Evolutionary conservation across 2,888 invertebrate species (phyloP).

Genomic region (Cephalotes varians): DNA sequence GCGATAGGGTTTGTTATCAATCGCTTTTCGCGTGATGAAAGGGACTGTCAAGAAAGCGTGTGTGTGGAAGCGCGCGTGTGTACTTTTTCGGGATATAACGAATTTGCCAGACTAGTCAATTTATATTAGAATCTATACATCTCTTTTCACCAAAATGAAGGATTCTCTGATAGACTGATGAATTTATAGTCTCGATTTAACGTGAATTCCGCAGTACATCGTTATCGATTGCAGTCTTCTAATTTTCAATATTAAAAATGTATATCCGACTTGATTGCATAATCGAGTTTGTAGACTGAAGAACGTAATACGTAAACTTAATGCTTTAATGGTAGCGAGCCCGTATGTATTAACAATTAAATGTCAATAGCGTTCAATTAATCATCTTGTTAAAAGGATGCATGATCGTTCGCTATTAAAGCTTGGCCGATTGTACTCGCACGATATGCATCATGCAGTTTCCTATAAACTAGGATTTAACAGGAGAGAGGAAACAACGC

Average conservation of each 20-base stretch:
- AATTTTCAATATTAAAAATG: neutral
- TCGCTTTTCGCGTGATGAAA: slow-evolving; percentile 49
- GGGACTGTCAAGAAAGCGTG: slow-evolving; percentile 28
- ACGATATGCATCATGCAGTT: slow-evolving; percentile 30
- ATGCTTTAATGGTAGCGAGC: neutral
- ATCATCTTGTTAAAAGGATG: slow-evolving; percentile 10
- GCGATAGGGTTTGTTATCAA: slow-evolving; percentile 52
- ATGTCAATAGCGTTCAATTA: slow-evolving; percentile 18
- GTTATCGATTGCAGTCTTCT: neutral
- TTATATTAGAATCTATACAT: slow-evolving; percentile 24
- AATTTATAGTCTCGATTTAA: slow-evolving; percentile 14
- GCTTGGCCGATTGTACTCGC: slow-evolving; percentile 16
- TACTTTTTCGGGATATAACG: slow-evolving; percentile 27
- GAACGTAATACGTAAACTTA: slow-evolving; percentile 24
- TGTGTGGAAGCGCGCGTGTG: neutral
- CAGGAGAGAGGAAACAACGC: slow-evolving; percentile 15
- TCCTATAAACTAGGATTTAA: slow-evolving; percentile 41
- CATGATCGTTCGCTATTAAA: slow-evolving; percentile 26
- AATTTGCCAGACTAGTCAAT: slow-evolving; percentile 32
- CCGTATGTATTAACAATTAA: slow-evolving; percentile 27
- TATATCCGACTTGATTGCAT: neutral
- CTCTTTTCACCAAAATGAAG: slow-evolving; percentile 4
- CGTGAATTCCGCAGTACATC: neutral
- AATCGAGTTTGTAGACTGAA: neutral
- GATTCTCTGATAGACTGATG: slow-evolving; percentile 5